These are phyloP conservation scores for Miichthys miiuy DNA, from an alignment of 2,797 vertebrate genomes.

Conservation along the genomic window DNA sequence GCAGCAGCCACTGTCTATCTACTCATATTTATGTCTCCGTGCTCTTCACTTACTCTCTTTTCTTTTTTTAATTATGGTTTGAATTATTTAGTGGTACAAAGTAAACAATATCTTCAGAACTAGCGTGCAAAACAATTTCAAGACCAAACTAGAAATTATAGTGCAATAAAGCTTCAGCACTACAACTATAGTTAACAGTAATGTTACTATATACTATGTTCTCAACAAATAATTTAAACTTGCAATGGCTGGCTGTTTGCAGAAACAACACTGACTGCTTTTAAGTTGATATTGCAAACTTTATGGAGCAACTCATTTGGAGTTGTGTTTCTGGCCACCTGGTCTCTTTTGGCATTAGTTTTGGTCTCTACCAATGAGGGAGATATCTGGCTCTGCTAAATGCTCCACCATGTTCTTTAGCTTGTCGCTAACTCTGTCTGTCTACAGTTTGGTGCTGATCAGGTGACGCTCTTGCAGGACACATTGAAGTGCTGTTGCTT, in stretches of 20 bases:
- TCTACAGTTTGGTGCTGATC: too few relatives aligned
- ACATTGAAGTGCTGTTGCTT: not conserved
- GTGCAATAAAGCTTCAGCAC: constrained; percentile 4
- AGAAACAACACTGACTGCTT: too few relatives aligned
- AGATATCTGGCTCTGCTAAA: not conserved
- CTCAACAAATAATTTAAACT: not conserved
- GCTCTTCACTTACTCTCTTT: constrained; percentile 10
- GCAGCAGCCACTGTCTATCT: constrained; percentile 45
- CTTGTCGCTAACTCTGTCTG: too few relatives aligned
- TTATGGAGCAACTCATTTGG: not conserved
- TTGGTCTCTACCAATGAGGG: not conserved
- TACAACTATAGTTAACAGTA: not conserved
- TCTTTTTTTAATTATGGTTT: constrained; percentile 38
- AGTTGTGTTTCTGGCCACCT: not conserved
- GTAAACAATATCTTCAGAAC: constrained; percentile 35
- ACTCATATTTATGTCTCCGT: constrained; percentile 39
- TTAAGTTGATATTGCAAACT: not conserved
- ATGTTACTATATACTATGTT: not conserved
- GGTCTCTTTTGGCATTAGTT: not conserved
- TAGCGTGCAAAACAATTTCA: constrained; percentile 13
- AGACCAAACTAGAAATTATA: constrained; percentile 13
- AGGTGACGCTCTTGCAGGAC: not conserved
- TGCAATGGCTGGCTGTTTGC: not conserved
- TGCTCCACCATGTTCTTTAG: too few relatives aligned
- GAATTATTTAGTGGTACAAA: constrained; percentile 52